Evolutionary conservation across 1,140 invertebrate species (phyloP), one percentile per base, ranked within the genome.

Genomic region (Cephus cinctus): DNA sequence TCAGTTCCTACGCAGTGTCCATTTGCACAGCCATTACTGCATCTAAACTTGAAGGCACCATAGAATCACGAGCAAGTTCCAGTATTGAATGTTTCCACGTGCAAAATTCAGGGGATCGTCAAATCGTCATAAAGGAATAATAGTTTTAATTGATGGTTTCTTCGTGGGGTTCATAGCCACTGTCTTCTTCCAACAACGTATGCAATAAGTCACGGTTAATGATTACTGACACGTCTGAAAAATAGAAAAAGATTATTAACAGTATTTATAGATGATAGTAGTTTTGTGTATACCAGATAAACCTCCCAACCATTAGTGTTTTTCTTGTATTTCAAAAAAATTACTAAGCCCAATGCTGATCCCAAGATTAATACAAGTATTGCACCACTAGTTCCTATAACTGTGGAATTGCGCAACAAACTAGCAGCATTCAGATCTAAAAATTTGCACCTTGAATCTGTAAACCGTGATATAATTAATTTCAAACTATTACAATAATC

Each of bases 1-100:
- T 60, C 31, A 1, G 52, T 55, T 2, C 48, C 61, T 2, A 56
- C 23, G 18, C 63, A 67, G 22, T 23, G 6, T 2, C 59, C 63
- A 30, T 64, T 57, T 8, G 16, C 27, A 40, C 67, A 68, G 12
- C 34, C 55, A 11, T 55, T 51, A 6, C 11, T 36, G 16, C 21
- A 60, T 2, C 46, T 36, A 0, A 54, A 41, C 0, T 22, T 21
- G 43, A 62, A 67, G 5, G 14, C 45, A 16, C 49, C 48, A 6
- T 47, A 0, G 16, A 5, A 4, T 61, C 50, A 0, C 22, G 31
- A 0, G 3, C 16, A 39, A 57, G 69, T 5, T 67, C 69, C 1
- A 50, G 48, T 23, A n/a, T n/a, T n/a, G n/a, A n/a, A n/a, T n/a
- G n/a, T n/a, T n/a, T n/a, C n/a, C n/a, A n/a, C n/a, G n/a, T n/a